Evolutionary conservation across 2,888 invertebrate species (phyloP).

Genomic region (Dynastes maya): DNA sequence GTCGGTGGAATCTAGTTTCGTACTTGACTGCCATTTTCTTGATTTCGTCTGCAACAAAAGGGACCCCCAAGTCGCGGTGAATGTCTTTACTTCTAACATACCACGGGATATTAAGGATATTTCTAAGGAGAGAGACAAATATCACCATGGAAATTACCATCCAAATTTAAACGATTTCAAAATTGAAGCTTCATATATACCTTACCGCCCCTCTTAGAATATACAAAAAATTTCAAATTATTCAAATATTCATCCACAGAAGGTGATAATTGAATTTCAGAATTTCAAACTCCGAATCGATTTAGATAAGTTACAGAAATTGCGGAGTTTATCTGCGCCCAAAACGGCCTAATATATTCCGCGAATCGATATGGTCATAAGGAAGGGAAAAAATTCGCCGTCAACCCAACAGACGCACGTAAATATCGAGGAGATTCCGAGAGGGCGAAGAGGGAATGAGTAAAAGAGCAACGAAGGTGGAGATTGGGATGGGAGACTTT

Average conservation of each 20-base stretch:
- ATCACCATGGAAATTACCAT: too few species aligned
- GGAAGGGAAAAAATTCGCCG: not conserved
- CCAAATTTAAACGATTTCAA: not conserved
- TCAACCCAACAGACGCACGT: constrained; percentile 8
- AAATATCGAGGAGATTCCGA: not conserved
- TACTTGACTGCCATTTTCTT: too few species aligned
- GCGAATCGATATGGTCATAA: constrained; percentile 12
- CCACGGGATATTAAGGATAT: too few species aligned
- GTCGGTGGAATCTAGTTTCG: too few species aligned
- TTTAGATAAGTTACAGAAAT: constrained; percentile 44
- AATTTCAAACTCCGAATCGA: constrained; percentile 39
- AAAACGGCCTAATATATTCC: constrained; percentile 36
- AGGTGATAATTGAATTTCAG: constrained; percentile 37
- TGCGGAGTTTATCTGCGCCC: constrained; percentile 19
- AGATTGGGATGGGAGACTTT: not conserved
- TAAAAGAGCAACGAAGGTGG: too few species aligned
- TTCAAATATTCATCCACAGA: constrained; percentile 32
- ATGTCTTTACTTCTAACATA: too few species aligned
- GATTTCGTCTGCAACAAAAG: too few species aligned
- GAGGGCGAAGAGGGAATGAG: too few species aligned
- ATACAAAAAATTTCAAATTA: constrained; percentile 28
- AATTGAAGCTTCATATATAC: not conserved
- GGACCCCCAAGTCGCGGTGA: too few species aligned
- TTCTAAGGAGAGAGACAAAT: too few species aligned
- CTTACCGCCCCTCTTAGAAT: not conserved